Evolutionary conservation across 1,140 invertebrate genomes (phyloP), one percentile per base, ranked within the genome.

Genomic region (Schlechtendalia chinensis): DNA sequence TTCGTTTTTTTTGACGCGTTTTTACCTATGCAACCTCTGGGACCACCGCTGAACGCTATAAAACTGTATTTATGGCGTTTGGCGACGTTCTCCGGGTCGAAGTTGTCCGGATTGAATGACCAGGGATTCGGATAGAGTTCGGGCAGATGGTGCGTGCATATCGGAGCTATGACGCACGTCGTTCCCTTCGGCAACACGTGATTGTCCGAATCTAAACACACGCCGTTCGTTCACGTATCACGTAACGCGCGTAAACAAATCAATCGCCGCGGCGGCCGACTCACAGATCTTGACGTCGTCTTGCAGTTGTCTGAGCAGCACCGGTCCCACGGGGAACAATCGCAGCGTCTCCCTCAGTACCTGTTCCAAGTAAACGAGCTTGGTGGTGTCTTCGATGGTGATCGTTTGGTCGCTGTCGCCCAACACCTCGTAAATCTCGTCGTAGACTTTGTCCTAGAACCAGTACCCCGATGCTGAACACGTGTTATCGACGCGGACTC

Each of bases 101-200:
- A 90, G 80, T 89, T 83, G 16, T 89, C 88, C 0, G 89, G 89
- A 84, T 90, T 85, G 82, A 88, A 90, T 4, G 77, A 82, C 29
- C 89, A 86, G 10, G 89, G 89, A 79, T 90, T 85, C 24, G 89
- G 86, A 82, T 85, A 90, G 63, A 85, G 83, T 45, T 87, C 83
- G 8, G 86, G 85, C 82, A 89, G 85, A 50, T 87, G 84, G 82
- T 90, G 89, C 11, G 90, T 75, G 2, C 47, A 58, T 84, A 89
- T 92, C 19, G 89, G 90, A 1, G 88, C 84, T 63, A 95, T 88
- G 0, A 93, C 86, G 0, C 92, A 89, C 1, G 91, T 93, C 3
- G 89, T 86, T 47, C 91, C 92, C 69, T 88, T 86, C 6, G 90
- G 93, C n/a, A 83, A 39, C 8, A 58, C 81, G 75, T 81, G 54